Base-by-base conservation (phyloP, 2,113 vertebrate genomes). In the Limnothrissa miodon region DNA sequence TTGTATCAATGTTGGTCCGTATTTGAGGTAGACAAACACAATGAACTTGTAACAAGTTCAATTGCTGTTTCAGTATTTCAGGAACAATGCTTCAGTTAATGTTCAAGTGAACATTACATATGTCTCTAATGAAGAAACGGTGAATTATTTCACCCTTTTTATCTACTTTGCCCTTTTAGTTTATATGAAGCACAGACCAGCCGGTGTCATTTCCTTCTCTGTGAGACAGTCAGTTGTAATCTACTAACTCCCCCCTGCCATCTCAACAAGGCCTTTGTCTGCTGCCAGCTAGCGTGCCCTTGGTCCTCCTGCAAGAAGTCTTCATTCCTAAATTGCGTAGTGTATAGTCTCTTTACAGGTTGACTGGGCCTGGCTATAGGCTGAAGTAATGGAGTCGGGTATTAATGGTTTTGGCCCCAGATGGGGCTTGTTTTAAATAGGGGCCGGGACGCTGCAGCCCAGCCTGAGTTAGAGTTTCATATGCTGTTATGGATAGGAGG, bases 371-470 rank as follows among this genome's bases (percentile, higher is more conserved):
- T 74, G 11, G 66, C 66, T 74, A 33, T 74, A 2, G 66, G 25
- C 90, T 85, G 83, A 89, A 83, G 88, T 93, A 90, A 92, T 90
- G 92, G 92, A 92, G 93, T 91, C 89, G 91, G 92, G 90, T 90
- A 91, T 92, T 93, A 92, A 93, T 93, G 92, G 92, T 93, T 93
- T 92, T 93, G 92, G 90, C 90, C 84, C n/a, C 80, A 87, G 85
- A 88, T 46, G 45, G 85, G 89, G 88, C 89, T 91, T 90, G 91
- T 93, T 93, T 93, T 90, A 91, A 93, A 93, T 91, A 86, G 88
- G 74, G 78, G 48, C 78, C 15, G 89, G 86, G 86, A 87, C 81
- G 86, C 89, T 86, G 29, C 87, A 87, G 29, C 15, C 48, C 45
- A 90, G 87, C 87, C 36, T 36, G 88, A 91, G 92, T 90, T 92